Percentiles rank a stretch among this genome's conserved stretches.
Conservation (phyloP, 2,888 invertebrate species). For the Coleophora deauratella region DNA sequence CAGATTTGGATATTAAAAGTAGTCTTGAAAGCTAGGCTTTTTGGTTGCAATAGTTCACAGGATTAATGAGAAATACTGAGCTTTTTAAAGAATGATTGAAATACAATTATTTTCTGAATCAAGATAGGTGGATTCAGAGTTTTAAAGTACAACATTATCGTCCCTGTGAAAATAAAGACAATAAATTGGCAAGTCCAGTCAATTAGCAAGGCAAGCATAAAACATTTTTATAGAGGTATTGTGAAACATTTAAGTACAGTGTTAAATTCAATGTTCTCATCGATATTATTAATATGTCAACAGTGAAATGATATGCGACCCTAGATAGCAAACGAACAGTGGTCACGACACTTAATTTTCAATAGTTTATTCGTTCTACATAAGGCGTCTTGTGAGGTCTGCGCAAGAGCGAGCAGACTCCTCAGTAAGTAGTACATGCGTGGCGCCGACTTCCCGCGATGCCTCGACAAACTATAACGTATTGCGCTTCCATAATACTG, state of each 20-base stretch:
- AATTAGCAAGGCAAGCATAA: no score
- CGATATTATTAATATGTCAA: conserved; percentile 66
- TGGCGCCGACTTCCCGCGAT: conserved; percentile 44
- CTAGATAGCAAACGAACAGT: conserved; percentile 55
- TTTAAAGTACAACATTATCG: no score
- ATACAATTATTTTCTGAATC: no score
- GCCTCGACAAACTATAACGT: conserved; percentile 31
- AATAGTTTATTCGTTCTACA: conserved; percentile 63
- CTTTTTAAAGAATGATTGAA: no score
- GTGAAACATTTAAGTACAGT: conserved; percentile 49
- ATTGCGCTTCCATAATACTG: conserved; percentile 25
- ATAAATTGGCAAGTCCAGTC: no score
- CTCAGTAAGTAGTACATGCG: conserved; percentile 27
- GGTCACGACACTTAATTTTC: conserved; percentile 66
- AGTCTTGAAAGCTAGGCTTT: no score
- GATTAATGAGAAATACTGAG: no score
- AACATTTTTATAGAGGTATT: conserved; percentile 19
- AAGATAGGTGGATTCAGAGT: no score
- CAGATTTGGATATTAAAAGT: no score
- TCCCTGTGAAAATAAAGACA: no score
- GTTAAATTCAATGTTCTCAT: conserved; percentile 60
- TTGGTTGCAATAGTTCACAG: no score
- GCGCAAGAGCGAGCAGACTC: conserved; percentile 19
- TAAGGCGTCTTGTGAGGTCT: conserved; percentile 62
- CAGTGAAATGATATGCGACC: conserved; percentile 67